These are phyloP conservation scores for Volucella bombylans DNA, from an alignment of 2,888 invertebrate species.

Conservation along the genomic window DNA sequence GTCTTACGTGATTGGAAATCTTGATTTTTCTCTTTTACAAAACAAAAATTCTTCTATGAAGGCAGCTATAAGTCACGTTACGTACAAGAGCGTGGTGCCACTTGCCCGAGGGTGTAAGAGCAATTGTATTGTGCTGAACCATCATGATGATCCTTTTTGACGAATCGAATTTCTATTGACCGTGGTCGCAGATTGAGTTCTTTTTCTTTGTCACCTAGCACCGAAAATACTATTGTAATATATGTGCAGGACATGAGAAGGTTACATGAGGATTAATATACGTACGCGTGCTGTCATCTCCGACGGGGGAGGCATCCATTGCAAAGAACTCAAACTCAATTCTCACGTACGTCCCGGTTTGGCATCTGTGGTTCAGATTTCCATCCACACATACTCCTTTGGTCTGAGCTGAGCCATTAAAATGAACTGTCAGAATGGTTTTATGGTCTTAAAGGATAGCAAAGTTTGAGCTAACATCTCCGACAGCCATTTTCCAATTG, in stretches of 20 bases:
- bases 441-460: conserved; percentile 34
- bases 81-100: neutral
- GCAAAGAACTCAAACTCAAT: conserved; percentile 30
- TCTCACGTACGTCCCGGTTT: conserved; percentile 28
- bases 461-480: conserved; percentile 14
- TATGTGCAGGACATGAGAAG: conserved; percentile 22
- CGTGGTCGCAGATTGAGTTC: conserved; percentile 34
- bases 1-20: conserved; percentile 63
- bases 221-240: neutral
- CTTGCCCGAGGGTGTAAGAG: conserved; percentile 13
- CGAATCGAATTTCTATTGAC: conserved; percentile 51
- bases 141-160: conserved; percentile 43
- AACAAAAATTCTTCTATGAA: neutral
- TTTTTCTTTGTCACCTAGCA: neutral
- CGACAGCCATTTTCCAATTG: neutral
- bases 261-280: conserved; percentile 51
- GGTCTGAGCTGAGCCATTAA: conserved; percentile 2
- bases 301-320: conserved; percentile 8
- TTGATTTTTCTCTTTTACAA: conserved; percentile 26
- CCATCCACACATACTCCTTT: neutral
- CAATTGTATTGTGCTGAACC: conserved; percentile 15
- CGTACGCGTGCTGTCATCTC: conserved; percentile 31
- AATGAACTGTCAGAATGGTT: conserved; percentile 7
- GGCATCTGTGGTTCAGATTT: conserved; percentile 30
- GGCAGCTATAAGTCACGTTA: conserved; percentile 9